Conservation (phyloP, 2,797 vertebrate genomes). For the Amblyopsis hoosieri region DNA sequence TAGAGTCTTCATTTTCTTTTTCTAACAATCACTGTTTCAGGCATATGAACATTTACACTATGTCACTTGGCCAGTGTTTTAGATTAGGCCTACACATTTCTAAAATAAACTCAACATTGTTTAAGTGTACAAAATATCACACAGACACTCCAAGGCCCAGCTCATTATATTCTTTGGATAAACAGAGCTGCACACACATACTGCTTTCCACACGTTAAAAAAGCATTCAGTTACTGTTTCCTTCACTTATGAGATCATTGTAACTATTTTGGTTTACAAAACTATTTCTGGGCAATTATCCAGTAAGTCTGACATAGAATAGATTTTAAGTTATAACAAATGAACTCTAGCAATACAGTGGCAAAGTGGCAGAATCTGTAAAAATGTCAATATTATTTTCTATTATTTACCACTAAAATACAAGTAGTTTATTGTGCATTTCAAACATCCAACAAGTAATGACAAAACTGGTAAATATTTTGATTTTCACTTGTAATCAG, state of each 20-base stretch:
- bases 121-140: neutral
- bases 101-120: neutral
- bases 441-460: too few species aligned
- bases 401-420: too few species aligned
- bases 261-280: neutral
- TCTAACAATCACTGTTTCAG: neutral
- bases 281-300: too few species aligned
- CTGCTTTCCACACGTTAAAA: neutral
- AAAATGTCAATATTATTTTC: too few species aligned
- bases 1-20: neutral
- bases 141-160: neutral
- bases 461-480: too few species aligned
- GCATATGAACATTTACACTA: too few species aligned
- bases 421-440: too few species aligned
- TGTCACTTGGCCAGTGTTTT: too few species aligned
- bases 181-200: neutral
- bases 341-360: neutral
- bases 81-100: neutral
- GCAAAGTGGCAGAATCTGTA: neutral
- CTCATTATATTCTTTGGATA: neutral
- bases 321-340: neutral
- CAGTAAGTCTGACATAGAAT: neutral
- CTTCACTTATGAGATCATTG: neutral
- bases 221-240: neutral
- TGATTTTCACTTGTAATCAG: too few species aligned